Base-by-base conservation (phyloP, 2,797 vertebrate genomes). In the Anniella stebbinsi region DNA sequence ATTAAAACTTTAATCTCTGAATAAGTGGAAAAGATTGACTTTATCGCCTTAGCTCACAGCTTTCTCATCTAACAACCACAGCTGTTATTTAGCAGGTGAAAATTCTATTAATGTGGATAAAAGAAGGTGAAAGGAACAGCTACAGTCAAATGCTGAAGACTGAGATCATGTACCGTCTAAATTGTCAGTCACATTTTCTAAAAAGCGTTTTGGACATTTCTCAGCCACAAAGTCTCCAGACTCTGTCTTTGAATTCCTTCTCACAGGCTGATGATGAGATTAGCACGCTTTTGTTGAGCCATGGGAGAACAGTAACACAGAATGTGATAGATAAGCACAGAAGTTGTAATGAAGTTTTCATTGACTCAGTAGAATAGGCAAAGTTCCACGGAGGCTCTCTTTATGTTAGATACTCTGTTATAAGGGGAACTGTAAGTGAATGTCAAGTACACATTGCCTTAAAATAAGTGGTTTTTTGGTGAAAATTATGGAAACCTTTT, bases 401-500 rank as follows among this genome's bases (percentile, higher is more conserved):
- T 88, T 66, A 89, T 78, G 51, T 84, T 36, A 91, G 11, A 72
- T 87, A 90, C 86, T 78, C 30, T 91, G 75, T 93, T 89, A 82
- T 8, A 48, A 95, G 82, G 84, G 77, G 93, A 83, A 73, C 87
- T 94, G 67, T 87, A 91, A 75, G 94, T 88, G 38, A 78, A 90
- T 95, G 94, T 94, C 90, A 96, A 93, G 92, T 88, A 91, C 5
- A 93, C 90, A 93, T 88, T 91, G 91, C 45, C 85, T 45, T 92
- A 94, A 90, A 93, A 95, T 83, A 95, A 95, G 91, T 17, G 54
- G 82, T 92, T 90, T 80, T 4, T 33, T 93, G 10, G 0, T 78
- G 80, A 90, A 92, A 94, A 89, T n/a, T 88, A 66, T 45, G 36
- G 86, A 94, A 10, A 41, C 85, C 89, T 89, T 93, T 93, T 90